These are phyloP conservation scores for Pherbina coryleti DNA, from an alignment of 2,888 invertebrate genomes.

Conservation along the genomic window DNA sequence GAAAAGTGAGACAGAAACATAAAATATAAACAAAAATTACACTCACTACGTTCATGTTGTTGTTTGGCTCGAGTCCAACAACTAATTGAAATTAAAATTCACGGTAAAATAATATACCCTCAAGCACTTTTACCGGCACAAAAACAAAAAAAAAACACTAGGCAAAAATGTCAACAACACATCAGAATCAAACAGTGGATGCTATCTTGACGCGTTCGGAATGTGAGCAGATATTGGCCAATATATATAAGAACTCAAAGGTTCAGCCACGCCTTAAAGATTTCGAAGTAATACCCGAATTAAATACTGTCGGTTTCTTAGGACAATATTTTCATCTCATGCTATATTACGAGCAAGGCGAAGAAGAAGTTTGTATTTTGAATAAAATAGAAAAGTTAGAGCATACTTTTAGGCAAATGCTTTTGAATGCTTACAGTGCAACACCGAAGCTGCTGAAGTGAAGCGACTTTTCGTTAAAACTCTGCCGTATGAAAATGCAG, in stretches of 20 bases:
- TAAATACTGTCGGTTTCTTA: conserved; percentile 58
- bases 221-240: conserved; percentile 53
- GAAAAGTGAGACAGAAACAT: background rate
- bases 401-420: conserved; percentile 53
- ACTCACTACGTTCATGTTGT: no score
- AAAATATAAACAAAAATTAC: background rate
- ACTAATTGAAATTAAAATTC: no score
- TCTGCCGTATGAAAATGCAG: conserved; percentile 53
- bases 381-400: background rate
- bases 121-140: no score
- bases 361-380: conserved; percentile 3
- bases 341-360: conserved; percentile 44
- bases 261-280: conserved; percentile 44
- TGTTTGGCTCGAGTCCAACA: background rate
- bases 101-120: background rate
- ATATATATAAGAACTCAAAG: conserved; percentile 21
- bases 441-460: conserved; percentile 11
- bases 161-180: conserved; percentile 36
- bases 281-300: conserved; percentile 44
- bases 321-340: conserved; percentile 61
- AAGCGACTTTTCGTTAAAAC: conserved; percentile 57
- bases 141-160: background rate
- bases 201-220: conserved; percentile 53
- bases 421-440: background rate
- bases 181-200: conserved; percentile 14